A percentile compares a stretch with the other conserved stretches of the same genome.
Evolutionary conservation across 2,888 invertebrate genomes (phyloP).

Genomic region (Agrochola lota): DNA sequence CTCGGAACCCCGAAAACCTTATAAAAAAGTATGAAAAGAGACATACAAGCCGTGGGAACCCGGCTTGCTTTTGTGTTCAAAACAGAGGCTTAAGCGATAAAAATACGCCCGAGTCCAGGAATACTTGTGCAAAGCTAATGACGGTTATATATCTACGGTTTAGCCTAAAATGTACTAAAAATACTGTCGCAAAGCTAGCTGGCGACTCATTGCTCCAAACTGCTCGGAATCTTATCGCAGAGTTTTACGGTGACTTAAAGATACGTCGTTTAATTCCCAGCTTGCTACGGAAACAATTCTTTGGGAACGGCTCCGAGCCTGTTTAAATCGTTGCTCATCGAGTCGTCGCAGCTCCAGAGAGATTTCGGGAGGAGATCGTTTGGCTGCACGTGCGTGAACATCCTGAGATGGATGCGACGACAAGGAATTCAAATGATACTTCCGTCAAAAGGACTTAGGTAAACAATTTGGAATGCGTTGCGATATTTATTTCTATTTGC

Average conservation of each 20-base stretch:
- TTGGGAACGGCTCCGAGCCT: constrained; percentile 41
- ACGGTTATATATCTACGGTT: constrained; percentile 57
- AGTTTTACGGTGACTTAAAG: constrained; percentile 62
- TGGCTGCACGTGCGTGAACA: constrained; percentile 63
- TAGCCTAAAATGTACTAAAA: constrained; percentile 61
- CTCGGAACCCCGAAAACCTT: constrained; percentile 53
- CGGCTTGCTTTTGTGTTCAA: constrained; percentile 53
- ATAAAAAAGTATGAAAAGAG: constrained; percentile 66
- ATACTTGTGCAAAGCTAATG: constrained; percentile 61
- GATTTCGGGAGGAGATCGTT: constrained; percentile 42
- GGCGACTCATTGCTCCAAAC: constrained; percentile 57
- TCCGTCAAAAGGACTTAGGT: constrained; percentile 37
- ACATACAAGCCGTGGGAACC: constrained; percentile 50
- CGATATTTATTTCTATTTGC: constrained; percentile 33
- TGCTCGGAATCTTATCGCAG: constrained; percentile 61
- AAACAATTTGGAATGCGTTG: constrained; percentile 37
- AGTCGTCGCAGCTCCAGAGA: constrained; percentile 38
- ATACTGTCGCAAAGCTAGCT: constrained; percentile 53
- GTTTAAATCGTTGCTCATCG: constrained; percentile 54
- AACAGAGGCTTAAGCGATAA: constrained; percentile 61
- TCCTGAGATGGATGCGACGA: constrained; percentile 51
- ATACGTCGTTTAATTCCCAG: constrained; percentile 65
- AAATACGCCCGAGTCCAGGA: constrained; percentile 47
- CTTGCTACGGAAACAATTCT: constrained; percentile 62
- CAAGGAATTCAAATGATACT: constrained; percentile 51